These are phyloP conservation scores for Struthidea cinerea DNA, from an alignment of 2,113 vertebrate genomes.

Conservation along the genomic window DNA sequence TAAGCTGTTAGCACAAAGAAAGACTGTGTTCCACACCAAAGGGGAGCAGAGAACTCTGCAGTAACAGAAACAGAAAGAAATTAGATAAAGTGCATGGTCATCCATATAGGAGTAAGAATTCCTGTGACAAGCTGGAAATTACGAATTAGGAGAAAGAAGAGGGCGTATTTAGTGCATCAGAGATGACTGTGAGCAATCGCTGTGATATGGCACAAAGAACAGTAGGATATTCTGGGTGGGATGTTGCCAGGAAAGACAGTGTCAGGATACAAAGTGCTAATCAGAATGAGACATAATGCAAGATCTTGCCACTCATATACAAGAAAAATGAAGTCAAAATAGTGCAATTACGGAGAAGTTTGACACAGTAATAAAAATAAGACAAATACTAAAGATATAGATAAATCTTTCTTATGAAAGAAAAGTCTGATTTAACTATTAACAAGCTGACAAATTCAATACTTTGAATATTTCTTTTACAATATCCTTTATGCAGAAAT, in stretches of 20 bases:
- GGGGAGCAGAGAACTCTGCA: background rate
- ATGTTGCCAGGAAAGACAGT: background rate
- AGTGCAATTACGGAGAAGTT: background rate
- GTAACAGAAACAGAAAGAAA: background rate
- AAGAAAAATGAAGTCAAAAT: background rate
- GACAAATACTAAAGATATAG: background rate
- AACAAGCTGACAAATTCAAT: background rate
- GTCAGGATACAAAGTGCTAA: background rate
- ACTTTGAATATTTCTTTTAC: background rate
- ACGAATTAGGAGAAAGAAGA: background rate
- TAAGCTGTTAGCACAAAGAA: background rate
- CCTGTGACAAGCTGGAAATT: constrained; percentile 6
- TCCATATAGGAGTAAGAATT: background rate
- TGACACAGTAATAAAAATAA: background rate
- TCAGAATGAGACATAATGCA: background rate
- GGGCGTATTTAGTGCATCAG: background rate
- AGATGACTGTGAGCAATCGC: constrained; percentile 13
- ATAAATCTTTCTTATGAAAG: background rate
- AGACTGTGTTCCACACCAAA: background rate
- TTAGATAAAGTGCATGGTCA: background rate
- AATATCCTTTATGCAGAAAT: background rate
- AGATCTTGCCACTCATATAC: background rate
- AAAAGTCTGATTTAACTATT: background rate
- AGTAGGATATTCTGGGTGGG: background rate
- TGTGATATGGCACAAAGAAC: background rate